A percentile compares a stretch with the other conserved stretches of the same genome.
Conservation (phyloP, 2,113 vertebrate species). For the Ammodytes dubius region DNA sequence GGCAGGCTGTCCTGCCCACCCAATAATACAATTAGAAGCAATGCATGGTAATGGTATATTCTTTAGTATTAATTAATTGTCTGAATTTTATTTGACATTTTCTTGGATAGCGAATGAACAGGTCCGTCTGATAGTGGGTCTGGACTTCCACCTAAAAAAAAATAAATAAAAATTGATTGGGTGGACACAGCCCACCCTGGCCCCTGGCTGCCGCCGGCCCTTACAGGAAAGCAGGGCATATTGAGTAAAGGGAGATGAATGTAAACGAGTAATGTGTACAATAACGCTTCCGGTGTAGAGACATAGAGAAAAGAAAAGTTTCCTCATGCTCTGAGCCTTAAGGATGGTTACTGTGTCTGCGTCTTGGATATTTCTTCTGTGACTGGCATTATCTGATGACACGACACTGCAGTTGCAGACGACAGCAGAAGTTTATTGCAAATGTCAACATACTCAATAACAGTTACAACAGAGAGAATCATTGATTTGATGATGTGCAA, state of each 20-base stretch:
- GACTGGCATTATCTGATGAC: slow-evolving; percentile 10
- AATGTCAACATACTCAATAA: slow-evolving; percentile 44
- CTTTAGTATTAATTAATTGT: too few relatives aligned
- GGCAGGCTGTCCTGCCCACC: too few relatives aligned
- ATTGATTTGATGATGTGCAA: slow-evolving; percentile 46
- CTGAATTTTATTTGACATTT: too few relatives aligned
- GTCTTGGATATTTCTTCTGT: slow-evolving; percentile 30
- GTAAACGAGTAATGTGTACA: slow-evolving; percentile 40
- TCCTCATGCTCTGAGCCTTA: slow-evolving; percentile 1
- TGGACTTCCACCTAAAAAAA: too few relatives aligned
- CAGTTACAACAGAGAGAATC: slow-evolving; percentile 32
- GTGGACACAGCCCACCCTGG: too few relatives aligned
- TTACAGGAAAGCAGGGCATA: slow-evolving; percentile 4
- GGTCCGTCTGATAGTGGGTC: too few relatives aligned
- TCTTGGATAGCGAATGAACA: too few relatives aligned
- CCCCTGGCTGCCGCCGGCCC: too few relatives aligned
- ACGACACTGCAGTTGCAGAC: slow-evolving; percentile 3
- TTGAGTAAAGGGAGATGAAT: slow-evolving; percentile 41
- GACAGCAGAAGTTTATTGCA: slow-evolving; percentile 16
- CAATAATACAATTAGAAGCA: too few relatives aligned
- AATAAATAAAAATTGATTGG: too few relatives aligned
- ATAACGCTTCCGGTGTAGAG: neutral
- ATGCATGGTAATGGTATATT: too few relatives aligned
- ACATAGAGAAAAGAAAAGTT: slow-evolving; percentile 1
- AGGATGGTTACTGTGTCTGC: neutral